A percentile compares a stretch with the other conserved stretches of the same genome.
phyloP scores from a whole-genome alignment of 2,888 invertebrate genomes.

The Mesorhabditis sp. region DNA sequence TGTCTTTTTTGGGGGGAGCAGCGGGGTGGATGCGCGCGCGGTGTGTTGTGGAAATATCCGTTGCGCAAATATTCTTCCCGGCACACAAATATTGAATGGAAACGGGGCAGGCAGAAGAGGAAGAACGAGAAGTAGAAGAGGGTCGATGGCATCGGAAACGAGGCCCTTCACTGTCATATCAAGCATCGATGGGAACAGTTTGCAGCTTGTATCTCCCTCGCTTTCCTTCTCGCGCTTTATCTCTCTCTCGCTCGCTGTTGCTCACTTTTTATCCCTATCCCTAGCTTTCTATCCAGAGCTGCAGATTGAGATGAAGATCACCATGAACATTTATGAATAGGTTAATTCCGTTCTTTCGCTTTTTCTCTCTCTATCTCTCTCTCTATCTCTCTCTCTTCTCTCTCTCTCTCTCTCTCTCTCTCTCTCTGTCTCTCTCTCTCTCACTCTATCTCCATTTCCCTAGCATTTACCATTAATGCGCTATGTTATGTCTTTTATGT shows the following conservation, averaged over 20 bases:
- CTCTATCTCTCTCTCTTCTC: conserved; percentile 5
- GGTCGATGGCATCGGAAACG: neutral
- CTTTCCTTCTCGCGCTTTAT: neutral
- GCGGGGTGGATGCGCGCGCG: neutral
- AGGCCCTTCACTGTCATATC: neutral
- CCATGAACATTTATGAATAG: too few relatives aligned
- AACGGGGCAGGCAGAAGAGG: neutral
- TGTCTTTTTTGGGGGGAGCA: neutral
- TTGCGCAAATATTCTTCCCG: conserved; percentile 1
- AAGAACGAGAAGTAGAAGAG: conserved; percentile 7
- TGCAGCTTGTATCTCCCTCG: conserved; percentile 11
- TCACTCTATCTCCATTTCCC: conserved; percentile 13
- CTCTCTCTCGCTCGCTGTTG: neutral
- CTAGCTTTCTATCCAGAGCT: too few relatives aligned
- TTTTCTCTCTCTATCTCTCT: too few relatives aligned
- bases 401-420: conserved; percentile 15
- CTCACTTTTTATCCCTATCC: neutral
- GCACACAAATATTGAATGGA: neutral
- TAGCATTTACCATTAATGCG: neutral
- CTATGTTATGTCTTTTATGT: too few relatives aligned
- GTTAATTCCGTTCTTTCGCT: too few relatives aligned
- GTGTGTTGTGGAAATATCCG: neutral
- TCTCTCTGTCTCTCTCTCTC: conserved; percentile 13
- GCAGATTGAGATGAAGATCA: too few relatives aligned
- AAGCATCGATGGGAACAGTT: neutral